Evolutionary conservation across 2,113 vertebrate species (phyloP), one percentile per base, ranked within the genome.

Genomic region (Notothenia coriiceps): DNA sequence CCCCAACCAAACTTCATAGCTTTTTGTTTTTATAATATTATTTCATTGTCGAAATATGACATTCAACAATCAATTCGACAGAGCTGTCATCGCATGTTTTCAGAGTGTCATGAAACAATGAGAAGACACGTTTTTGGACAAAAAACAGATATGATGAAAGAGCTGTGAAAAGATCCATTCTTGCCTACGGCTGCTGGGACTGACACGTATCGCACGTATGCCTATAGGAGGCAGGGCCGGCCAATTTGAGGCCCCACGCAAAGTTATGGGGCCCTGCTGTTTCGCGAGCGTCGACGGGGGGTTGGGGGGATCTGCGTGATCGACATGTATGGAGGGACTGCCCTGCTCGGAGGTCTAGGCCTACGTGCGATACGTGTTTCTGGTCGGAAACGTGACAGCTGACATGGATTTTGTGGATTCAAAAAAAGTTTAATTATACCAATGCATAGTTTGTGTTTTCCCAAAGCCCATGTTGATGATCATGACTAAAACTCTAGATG

Each of bases 141-240:
- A 49, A 49, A 2, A 43, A 7, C 17, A 73, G 46, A 18, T 7
- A 49, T 74, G 69, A 65, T 61, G 77, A 66, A 66, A 77, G 5
- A 47, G 9, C 35, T 6, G 33, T 20, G 22, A n/a, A 10, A 20
- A 22, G 18, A 33, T 1, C 25, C 29, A 56, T 50, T n/a, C 2
- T 1, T 9, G 43, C 15, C 7, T 4, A 9, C 3, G 43, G 20
- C 46, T 44, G 14, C 15, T 56, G 20, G 4, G 1, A 9, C 5
- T 5, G 55, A 64, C 86, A 86, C 89, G 88, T 84, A 55, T 1
- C 13, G n/a, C 89, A 90, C 86, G 89, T 85, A 78, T 4, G 29
- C 29, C 29, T 29, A 22, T 22, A 29, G 29, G 29, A 29, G 29
- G 29, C 29, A 29, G 29, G 29, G 29, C 29, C 29, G 29, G 29